These are phyloP conservation scores for Copidosoma floridanum DNA, from an alignment of 1,140 invertebrate genomes.

Conservation along the genomic window DNA sequence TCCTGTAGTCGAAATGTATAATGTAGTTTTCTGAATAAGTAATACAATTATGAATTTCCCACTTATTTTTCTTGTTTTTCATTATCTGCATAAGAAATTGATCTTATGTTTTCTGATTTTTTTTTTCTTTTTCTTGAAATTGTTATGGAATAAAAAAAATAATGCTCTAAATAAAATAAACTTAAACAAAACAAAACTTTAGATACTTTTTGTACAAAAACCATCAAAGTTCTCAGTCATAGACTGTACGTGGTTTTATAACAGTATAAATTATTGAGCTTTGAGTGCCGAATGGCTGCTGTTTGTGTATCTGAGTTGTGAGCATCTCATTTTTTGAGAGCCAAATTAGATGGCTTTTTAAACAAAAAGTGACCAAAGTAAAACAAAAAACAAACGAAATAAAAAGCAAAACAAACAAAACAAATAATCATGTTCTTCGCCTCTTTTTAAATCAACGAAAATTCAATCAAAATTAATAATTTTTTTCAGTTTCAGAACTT, in stretches of 20 bases:
- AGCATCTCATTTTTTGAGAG: not conserved
- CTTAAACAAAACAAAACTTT: constrained; percentile 17
- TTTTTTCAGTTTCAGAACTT: no score
- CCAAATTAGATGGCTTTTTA: constrained; percentile 12
- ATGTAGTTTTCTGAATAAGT: no score
- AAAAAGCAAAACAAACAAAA: constrained; percentile 18
- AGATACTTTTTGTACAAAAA: constrained; percentile 18
- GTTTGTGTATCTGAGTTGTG: not conserved
- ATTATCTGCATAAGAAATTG: no score
- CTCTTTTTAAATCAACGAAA: no score
- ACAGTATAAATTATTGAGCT: not conserved
- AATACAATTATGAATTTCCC: no score
- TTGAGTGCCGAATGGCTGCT: not conserved
- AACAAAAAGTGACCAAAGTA: constrained; percentile 12
- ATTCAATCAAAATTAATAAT: no score
- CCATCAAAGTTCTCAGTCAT: constrained; percentile 3
- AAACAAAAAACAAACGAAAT: constrained; percentile 8
- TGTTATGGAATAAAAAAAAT: constrained; percentile 36
- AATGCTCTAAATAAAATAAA: constrained; percentile 23
- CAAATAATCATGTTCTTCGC: constrained; percentile 21
- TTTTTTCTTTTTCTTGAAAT: constrained; percentile 33
- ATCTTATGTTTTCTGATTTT: constrained; percentile 22
- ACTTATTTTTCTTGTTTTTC: no score
- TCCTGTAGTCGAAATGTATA: no score
- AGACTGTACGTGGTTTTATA: not conserved